phyloP scores from a whole-genome alignment of 2,113 vertebrate genomes.

The Haliaeetus leucogaster region DNA sequence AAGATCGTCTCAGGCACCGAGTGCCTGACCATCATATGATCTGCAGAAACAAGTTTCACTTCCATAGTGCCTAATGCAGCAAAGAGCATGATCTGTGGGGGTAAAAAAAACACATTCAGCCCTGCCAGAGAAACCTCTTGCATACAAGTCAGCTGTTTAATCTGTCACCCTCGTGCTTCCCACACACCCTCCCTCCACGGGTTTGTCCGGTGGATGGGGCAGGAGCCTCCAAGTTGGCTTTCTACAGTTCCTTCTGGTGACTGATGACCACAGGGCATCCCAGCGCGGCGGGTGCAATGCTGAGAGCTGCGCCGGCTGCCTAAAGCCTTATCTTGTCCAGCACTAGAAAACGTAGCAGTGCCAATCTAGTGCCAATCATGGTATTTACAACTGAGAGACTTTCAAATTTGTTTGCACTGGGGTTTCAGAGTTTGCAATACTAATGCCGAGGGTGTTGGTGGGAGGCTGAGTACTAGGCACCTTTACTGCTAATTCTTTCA shows the following conservation, averaged over 20 bases:
- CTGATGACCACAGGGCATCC: not conserved
- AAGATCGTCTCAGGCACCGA: not conserved
- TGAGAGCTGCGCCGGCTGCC: not conserved
- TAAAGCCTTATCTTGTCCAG: not conserved
- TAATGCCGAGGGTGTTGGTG: accelerated
- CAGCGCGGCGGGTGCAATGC: accelerated
- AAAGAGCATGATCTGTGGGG: not conserved
- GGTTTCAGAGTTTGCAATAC: not conserved
- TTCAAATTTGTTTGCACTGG: not conserved
- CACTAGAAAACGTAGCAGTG: not conserved
- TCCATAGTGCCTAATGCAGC: not conserved
- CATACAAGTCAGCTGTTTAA: not conserved
- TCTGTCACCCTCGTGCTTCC: not conserved
- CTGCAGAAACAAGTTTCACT: not conserved
- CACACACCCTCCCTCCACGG: accelerated
- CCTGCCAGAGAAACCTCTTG: not conserved
- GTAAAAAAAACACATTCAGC: not conserved
- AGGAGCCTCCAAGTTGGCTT: not conserved
- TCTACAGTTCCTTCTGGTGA: not conserved
- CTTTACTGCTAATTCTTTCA: not conserved
- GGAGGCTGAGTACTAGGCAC: not conserved
- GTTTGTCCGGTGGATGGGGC: not conserved
- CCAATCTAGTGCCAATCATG: not conserved
- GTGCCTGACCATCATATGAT: not conserved
- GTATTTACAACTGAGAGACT: not conserved